A percentile compares a stretch with the other conserved stretches of the same genome.
These are phyloP conservation scores for Pseudomyrmex pallidus DNA, from an alignment of 1,140 invertebrate genomes.

Conservation along the genomic window DNA sequence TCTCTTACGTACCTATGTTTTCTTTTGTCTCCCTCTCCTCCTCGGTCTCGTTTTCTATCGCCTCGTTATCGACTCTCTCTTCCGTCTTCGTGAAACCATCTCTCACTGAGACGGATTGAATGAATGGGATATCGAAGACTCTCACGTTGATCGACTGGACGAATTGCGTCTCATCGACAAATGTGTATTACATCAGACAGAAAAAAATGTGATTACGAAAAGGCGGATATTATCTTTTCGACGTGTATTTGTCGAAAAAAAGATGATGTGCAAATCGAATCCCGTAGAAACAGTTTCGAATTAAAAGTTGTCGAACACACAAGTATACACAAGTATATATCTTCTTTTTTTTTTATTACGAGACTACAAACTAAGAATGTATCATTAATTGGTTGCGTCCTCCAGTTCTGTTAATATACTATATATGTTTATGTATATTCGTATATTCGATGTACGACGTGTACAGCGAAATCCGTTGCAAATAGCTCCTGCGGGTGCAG, in stretches of 20 bases:
- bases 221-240: conserved; percentile 4
- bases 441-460: conserved; percentile 44
- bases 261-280: too few relatives aligned
- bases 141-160: conserved; percentile 62
- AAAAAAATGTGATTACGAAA: conserved; percentile 29
- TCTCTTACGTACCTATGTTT: background rate
- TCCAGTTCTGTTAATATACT: background rate
- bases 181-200: conserved; percentile 49
- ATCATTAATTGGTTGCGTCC: conserved; percentile 2
- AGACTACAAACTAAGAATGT: background rate
- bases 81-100: conserved; percentile 48
- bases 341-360: background rate
- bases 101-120: conserved; percentile 61
- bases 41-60: conserved; percentile 20
- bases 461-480: conserved; percentile 48
- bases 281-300: background rate
- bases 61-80: conserved; percentile 34
- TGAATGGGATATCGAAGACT: conserved; percentile 55
- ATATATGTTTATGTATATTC: conserved; percentile 2
- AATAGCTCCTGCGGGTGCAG: conserved; percentile 29
- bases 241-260: background rate
- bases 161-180: conserved; percentile 46
- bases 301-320: background rate
- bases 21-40: background rate
- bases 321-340: background rate